Conservation (phyloP, 2,888 invertebrate species). For the Drosophila neoperkinsi region DNA sequence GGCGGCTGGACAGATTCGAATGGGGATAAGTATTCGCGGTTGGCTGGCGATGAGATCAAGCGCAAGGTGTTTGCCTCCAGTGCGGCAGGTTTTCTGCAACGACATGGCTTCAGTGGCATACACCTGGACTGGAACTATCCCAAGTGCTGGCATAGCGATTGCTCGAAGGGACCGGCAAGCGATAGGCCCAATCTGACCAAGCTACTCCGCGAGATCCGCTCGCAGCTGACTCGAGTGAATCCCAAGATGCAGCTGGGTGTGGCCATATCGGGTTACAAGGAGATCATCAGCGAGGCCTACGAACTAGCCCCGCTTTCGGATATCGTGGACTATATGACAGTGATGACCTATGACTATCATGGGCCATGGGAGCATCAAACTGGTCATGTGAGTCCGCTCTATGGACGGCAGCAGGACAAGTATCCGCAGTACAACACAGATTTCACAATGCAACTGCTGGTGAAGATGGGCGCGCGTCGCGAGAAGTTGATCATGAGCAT, state of each 20-base stretch:
- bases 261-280: constrained; percentile 95
- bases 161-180: constrained; percentile 91
- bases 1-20: constrained; percentile 99
- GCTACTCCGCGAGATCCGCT: constrained; percentile 88
- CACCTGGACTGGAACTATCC: constrained; percentile 98
- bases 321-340: constrained; percentile 91
- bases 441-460: constrained; percentile 91
- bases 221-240: constrained; percentile 78
- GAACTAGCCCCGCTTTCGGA: constrained; percentile 90
- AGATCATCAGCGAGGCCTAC: constrained; percentile 94
- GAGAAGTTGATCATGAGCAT: constrained; percentile 92
- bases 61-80: constrained; percentile 90
- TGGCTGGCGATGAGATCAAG: constrained; percentile 89
- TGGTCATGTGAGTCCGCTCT: constrained; percentile 93
- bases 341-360: constrained; percentile 96
- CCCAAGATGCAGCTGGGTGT: constrained; percentile 90
- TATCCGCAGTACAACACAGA: constrained; percentile 92
- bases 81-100: constrained; percentile 89
- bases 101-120: constrained; percentile 93
- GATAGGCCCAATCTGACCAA: constrained; percentile 92
- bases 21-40: constrained; percentile 93
- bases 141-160: constrained; percentile 96
- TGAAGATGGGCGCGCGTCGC: constrained; percentile 90
- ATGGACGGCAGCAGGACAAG: constrained; percentile 88
- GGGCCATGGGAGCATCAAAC: constrained; percentile 94